Evolutionary conservation across 2,113 vertebrate species (phyloP).

Genomic region (Nothoprocta pentlandii): DNA sequence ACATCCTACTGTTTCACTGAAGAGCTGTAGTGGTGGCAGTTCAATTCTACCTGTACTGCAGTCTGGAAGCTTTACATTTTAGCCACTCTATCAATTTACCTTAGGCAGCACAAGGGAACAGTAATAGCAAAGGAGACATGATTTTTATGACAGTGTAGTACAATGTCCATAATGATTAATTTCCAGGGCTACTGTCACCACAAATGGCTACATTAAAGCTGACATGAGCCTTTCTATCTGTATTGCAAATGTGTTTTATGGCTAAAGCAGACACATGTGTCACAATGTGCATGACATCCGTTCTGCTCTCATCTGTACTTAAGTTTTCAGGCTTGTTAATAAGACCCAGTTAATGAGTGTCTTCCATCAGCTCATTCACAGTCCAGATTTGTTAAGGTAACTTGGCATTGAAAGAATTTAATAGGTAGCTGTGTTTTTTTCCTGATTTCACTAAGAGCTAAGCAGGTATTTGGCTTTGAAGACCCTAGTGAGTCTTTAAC

Average conservation of each 20-base stretch:
- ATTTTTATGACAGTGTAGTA: background rate
- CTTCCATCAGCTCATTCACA: background rate
- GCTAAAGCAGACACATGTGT: background rate
- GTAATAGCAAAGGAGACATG: background rate
- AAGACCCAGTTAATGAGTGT: background rate
- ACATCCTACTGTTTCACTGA: constrained; percentile 15
- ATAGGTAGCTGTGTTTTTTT: background rate
- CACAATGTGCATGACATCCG: accelerated
- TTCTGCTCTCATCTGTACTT: background rate
- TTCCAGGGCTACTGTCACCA: background rate
- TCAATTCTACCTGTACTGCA: background rate
- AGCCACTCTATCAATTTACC: background rate
- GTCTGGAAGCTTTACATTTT: constrained; percentile 9
- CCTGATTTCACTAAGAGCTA: background rate
- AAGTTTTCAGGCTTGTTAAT: background rate
- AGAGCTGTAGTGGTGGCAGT: background rate
- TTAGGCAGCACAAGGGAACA: background rate
- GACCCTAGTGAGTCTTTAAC: background rate
- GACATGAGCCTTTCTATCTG: background rate
- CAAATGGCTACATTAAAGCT: background rate
- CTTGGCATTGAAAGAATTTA: background rate
- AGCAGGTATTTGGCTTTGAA: background rate
- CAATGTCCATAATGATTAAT: background rate
- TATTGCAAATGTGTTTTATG: background rate
- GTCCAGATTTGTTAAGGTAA: background rate